Evolutionary conservation across 2,113 vertebrate genomes (phyloP), one percentile per base, ranked within the genome.

Genomic region (Tenebrosternarchus preto): DNA sequence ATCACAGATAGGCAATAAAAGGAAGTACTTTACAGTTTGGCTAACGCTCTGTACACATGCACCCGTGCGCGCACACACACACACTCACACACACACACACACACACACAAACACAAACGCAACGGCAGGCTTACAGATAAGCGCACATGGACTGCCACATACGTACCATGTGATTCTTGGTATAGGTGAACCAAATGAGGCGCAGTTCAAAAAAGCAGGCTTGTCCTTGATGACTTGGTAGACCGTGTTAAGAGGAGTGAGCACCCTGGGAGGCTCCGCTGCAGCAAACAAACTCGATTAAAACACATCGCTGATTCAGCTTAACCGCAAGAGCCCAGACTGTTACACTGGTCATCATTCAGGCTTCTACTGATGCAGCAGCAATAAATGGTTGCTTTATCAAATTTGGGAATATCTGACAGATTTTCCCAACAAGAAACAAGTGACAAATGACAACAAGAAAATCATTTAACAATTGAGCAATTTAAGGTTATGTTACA

Each of bases 241-340:
- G 20, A 97, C 87, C 80, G 93, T 94, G 89, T 96, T 91, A 81
- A 89, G 43, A 11, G 88, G 75, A 20, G 95, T 96, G 70, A 99
- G 94, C 86, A 99, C 96, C 92, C 97, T 94, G 60, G 97, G 97
- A 0, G 94, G 91, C 83, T 98, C 97, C 36, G 96, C 98, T 99
- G 88, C 33, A 56, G 84, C 67, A 53, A 61, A 59, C 63, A 71
- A 78, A 84, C 80, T 15, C 46, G 15, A 39, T 53, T 46, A 8
- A 56, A 59, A 67, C 9, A 33, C 29, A 66, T 25, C 9, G 20
- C 57, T 24, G 29, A 31, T 19, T 31, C 1, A 33, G n/a, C 16
- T 33, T 15, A 19, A 2, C 8, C 12, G 15, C 3, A 12, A 50
- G 2, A 15, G 1, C 12, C 8, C 5, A 15, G 12, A 9, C 43